phyloP scores from a whole-genome alignment of 2,113 vertebrate species.

The Recurvirostra avosetta region DNA sequence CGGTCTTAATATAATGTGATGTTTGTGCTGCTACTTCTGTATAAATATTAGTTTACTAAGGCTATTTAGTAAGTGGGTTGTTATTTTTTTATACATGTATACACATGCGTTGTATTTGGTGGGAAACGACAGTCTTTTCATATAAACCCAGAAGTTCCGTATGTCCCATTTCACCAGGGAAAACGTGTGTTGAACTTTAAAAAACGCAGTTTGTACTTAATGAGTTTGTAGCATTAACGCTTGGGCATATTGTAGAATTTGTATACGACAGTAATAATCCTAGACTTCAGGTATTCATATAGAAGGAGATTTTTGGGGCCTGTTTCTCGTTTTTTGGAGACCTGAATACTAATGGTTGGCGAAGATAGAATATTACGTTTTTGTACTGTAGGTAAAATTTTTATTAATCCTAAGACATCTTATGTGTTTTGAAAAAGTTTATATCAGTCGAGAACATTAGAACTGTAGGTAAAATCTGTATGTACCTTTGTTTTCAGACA shows the following conservation, averaged over 20 bases:
- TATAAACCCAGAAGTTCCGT: background rate
- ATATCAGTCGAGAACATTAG: background rate
- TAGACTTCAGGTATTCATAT: background rate
- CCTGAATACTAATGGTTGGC: background rate
- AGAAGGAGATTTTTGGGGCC: background rate
- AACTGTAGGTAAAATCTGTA: background rate
- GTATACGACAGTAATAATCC: background rate
- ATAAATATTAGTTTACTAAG: background rate
- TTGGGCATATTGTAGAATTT: background rate
- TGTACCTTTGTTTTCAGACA: background rate
- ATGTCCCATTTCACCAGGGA: background rate
- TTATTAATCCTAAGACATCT: background rate
- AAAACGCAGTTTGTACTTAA: background rate
- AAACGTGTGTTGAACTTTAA: background rate
- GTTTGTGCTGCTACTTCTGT: background rate
- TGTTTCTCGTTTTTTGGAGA: background rate
- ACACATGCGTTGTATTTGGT: background rate
- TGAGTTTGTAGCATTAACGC: background rate
- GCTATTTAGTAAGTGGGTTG: background rate
- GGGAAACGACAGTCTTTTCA: background rate
- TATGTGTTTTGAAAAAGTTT: background rate
- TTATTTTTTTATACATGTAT: background rate
- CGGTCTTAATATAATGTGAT: background rate
- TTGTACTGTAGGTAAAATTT: background rate
- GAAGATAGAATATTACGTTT: rapidly evolving